Conservation (phyloP, 1,140 invertebrate genomes). For the Drosophila kurseongensis region DNA sequence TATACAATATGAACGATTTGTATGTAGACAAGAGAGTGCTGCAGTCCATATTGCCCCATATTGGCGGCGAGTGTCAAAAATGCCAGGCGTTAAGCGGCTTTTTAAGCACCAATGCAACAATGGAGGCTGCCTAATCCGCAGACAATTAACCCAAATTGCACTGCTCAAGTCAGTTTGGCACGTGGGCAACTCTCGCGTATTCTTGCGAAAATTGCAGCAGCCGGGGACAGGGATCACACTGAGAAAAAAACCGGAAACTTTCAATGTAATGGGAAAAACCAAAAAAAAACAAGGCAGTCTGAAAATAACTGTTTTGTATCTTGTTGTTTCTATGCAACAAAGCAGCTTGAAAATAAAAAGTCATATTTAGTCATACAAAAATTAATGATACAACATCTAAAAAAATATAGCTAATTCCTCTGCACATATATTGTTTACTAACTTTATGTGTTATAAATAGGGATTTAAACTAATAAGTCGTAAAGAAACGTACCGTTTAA, state of each 20-base stretch:
- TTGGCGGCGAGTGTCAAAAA: constrained; percentile 71
- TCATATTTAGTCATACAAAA: too few relatives aligned
- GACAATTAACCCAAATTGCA: constrained; percentile 80
- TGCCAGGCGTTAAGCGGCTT: constrained; percentile 69
- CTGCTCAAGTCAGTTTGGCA: constrained; percentile 36
- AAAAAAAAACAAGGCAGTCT: too few relatives aligned
- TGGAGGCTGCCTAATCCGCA: constrained; percentile 59
- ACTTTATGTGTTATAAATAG: too few relatives aligned
- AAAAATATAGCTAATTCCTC: too few relatives aligned
- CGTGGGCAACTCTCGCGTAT: constrained; percentile 65
- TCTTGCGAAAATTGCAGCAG: constrained; percentile 59
- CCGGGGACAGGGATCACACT: constrained; percentile 22
- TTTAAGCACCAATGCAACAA: constrained; percentile 51
- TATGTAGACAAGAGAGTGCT: constrained; percentile 15
- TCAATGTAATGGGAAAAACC: too few relatives aligned
- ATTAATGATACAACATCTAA: too few relatives aligned
- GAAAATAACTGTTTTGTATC: too few relatives aligned
- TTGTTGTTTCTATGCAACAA: too few relatives aligned
- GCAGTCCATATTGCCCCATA: constrained; percentile 53
- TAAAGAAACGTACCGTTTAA: too few relatives aligned
- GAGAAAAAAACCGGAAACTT: not conserved
- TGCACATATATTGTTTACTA: too few relatives aligned
- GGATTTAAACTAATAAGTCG: too few relatives aligned
- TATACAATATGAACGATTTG: constrained; percentile 1
- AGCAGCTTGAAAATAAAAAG: too few relatives aligned